Evolutionary conservation across 2,113 vertebrate genomes (phyloP).

Genomic region (Harpagus bidentatus): DNA sequence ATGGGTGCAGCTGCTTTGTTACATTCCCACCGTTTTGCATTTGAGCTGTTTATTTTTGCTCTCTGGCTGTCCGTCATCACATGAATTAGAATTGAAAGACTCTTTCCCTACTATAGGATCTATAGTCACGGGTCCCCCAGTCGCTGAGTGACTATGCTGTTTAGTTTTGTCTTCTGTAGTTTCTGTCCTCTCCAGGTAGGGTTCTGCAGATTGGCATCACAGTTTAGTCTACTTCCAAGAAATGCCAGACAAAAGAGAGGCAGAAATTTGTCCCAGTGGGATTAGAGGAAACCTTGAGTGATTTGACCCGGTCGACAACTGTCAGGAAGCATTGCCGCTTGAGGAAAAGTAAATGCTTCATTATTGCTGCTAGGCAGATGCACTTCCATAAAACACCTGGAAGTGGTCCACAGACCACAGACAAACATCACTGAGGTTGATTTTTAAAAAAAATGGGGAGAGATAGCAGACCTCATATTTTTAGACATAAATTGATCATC

Average conservation of each 20-base stretch:
- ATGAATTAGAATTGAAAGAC: not conserved
- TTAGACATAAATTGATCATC: conserved; percentile 9
- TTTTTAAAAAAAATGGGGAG: not conserved
- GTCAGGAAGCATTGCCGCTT: not conserved
- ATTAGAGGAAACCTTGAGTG: conserved; percentile 12
- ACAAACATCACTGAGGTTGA: not conserved
- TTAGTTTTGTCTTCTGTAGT: not conserved
- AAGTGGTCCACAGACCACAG: conserved; percentile 42
- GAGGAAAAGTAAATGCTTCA: conserved; percentile 41
- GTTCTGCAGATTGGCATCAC: not conserved
- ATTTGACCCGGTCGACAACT: conserved; percentile 22
- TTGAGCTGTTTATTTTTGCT: not conserved
- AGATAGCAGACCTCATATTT: not conserved
- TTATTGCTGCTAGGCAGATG: conserved; percentile 25
- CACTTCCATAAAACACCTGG: conserved; percentile 53
- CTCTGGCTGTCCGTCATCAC: not conserved
- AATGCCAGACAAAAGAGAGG: not conserved
- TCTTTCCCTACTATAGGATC: not conserved
- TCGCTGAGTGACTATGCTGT: not conserved
- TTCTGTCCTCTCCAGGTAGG: not conserved
- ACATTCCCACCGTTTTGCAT: not conserved
- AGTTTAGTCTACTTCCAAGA: not conserved
- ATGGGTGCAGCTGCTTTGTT: not conserved
- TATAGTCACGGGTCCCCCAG: fast-evolving
- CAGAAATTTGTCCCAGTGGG: not conserved